Evolutionary conservation across 2,888 invertebrate genomes (phyloP).

Genomic region (Tinea pellionella): DNA sequence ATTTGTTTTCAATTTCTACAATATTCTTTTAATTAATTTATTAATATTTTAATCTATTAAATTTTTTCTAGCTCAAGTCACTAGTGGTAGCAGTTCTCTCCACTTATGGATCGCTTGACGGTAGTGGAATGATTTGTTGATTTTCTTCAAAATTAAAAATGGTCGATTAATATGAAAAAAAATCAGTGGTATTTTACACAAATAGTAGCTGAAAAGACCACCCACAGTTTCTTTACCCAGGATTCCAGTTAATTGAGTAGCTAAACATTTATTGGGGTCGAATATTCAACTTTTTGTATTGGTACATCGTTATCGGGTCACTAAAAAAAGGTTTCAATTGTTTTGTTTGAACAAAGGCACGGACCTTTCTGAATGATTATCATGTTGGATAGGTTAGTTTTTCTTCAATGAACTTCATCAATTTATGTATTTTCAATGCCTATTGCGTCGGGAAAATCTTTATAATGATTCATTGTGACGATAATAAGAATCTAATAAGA

Average conservation of each 20-base stretch:
- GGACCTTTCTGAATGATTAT: background rate
- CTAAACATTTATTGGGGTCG: conserved; percentile 46
- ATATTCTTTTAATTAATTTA: background rate
- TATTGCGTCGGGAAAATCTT: too few species aligned
- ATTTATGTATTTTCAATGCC: too few species aligned
- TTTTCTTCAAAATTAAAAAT: too few species aligned
- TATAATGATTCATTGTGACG: too few species aligned
- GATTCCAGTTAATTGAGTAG: conserved; percentile 53
- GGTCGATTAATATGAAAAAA: too few species aligned
- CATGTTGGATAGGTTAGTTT: background rate
- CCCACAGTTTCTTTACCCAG: conserved; percentile 47
- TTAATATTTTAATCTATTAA: background rate
- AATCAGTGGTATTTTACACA: background rate
- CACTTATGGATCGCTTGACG: too few species aligned
- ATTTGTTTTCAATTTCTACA: conserved; percentile 45
- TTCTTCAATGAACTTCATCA: too few species aligned
- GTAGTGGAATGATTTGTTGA: too few species aligned
- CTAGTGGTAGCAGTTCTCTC: too few species aligned
- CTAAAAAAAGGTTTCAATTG: conserved; percentile 15
- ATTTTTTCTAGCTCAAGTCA: too few species aligned
- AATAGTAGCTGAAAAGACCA: conserved; percentile 29
- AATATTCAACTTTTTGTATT: conserved; percentile 3
- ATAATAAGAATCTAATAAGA: too few species aligned
- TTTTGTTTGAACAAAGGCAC: conserved; percentile 14
- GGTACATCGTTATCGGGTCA: conserved; percentile 28